These are phyloP conservation scores for Orientallactaga bullata DNA, from an alignment of 2,113 vertebrate genomes.

Conservation along the genomic window DNA sequence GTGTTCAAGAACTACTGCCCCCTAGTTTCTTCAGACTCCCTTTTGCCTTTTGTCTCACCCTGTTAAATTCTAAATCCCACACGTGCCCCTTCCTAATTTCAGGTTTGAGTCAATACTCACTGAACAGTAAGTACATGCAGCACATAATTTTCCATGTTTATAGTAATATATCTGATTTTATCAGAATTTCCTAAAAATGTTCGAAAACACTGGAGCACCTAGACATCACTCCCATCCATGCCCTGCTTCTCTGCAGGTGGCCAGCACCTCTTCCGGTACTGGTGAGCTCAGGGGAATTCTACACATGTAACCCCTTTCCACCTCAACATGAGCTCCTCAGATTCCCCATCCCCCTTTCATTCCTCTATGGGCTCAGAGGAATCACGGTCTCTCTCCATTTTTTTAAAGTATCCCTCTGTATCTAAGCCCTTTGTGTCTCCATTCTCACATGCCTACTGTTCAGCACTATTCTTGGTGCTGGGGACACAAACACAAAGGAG, in stretches of 20 bases:
- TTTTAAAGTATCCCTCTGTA: neutral
- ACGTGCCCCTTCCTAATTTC: neutral
- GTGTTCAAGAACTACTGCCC: neutral
- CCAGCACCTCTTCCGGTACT: neutral
- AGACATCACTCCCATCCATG: neutral
- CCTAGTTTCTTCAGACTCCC: neutral
- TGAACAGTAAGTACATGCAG: neutral
- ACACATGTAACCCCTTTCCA: neutral
- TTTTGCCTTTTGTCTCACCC: neutral
- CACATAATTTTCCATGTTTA: neutral
- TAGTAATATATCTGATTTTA: neutral
- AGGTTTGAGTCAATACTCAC: neutral
- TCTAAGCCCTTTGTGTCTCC: neutral
- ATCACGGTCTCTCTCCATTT: neutral
- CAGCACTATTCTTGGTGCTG: no score
- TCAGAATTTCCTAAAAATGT: constrained; percentile 20
- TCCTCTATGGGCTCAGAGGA: neutral
- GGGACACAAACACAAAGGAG: neutral
- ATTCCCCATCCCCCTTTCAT: neutral
- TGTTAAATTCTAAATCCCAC: neutral
- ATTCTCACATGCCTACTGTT: neutral
- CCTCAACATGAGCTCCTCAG: neutral
- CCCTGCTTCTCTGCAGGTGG: no score
- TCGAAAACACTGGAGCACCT: neutral
- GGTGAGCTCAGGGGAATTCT: neutral